These are phyloP conservation scores for Sander lucioperca DNA, from an alignment of 2,113 vertebrate species.

Conservation along the genomic window DNA sequence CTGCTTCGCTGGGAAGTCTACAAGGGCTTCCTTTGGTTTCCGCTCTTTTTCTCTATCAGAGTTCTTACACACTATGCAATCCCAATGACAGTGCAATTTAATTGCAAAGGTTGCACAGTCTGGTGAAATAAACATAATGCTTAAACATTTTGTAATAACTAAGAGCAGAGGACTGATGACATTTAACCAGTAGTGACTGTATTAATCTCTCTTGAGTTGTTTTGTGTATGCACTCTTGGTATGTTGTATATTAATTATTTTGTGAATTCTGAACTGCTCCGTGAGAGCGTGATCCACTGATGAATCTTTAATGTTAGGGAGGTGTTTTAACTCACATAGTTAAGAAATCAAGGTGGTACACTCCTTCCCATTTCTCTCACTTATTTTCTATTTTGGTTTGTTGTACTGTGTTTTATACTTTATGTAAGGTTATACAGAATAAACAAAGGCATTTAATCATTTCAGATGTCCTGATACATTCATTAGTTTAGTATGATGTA, in stretches of 20 bases:
- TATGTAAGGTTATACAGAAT: constrained; percentile 78
- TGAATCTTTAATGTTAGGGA: constrained; percentile 51
- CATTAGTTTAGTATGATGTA: not conserved
- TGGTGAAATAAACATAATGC: constrained; percentile 62
- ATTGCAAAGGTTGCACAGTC: constrained; percentile 72
- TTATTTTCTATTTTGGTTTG: constrained; percentile 80
- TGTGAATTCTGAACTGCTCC: constrained; percentile 61
- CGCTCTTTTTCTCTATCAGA: constrained; percentile 54
- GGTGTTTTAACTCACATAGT: constrained; percentile 51
- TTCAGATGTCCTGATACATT: constrained; percentile 37
- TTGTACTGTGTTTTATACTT: constrained; percentile 85
- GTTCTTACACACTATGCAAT: constrained; percentile 83
- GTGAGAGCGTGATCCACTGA: constrained; percentile 51
- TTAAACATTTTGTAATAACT: constrained; percentile 73
- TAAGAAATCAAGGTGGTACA: constrained; percentile 57
- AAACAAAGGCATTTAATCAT: constrained; percentile 77
- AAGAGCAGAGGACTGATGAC: constrained; percentile 56
- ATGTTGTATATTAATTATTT: constrained; percentile 76
- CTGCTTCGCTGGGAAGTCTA: constrained; percentile 62
- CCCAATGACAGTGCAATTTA: constrained; percentile 69
- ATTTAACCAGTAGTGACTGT: constrained; percentile 63
- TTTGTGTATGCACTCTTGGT: constrained; percentile 74
- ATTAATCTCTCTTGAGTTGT: constrained; percentile 69
- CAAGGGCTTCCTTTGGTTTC: constrained; percentile 67
- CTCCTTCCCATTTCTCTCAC: constrained; percentile 57